A percentile compares a stretch with the other conserved stretches of the same genome.
Conservation (phyloP, 2,888 invertebrate species). For the Philereme transversata region DNA sequence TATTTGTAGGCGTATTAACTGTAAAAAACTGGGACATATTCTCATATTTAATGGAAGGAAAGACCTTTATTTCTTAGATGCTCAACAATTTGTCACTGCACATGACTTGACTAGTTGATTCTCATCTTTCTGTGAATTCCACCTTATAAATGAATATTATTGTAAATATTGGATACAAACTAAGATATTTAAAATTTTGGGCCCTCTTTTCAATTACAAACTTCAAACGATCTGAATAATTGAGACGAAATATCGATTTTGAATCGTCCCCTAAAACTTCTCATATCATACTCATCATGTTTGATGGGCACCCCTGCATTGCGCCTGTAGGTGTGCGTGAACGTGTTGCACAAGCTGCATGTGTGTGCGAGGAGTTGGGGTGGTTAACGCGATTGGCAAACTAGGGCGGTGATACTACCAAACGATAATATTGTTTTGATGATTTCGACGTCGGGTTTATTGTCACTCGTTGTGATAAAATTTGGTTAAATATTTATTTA, state of each 20-base stretch:
- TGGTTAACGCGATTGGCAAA: conserved; percentile 64
- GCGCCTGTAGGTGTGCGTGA: conserved; percentile 46
- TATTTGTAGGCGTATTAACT: background rate
- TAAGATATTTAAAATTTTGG: background rate
- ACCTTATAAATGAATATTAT: background rate
- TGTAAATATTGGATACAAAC: too few relatives aligned
- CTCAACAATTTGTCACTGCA: background rate
- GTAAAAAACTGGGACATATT: background rate
- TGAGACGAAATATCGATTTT: conserved; percentile 34
- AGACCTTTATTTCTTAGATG: too few relatives aligned
- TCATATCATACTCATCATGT: conserved; percentile 30
- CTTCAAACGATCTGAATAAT: conserved; percentile 5
- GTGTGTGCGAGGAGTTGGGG: conserved; percentile 59
- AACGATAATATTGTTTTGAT: conserved; percentile 38
- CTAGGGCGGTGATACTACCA: conserved; percentile 62
- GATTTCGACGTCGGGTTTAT: background rate
- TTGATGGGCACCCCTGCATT: conserved; percentile 51
- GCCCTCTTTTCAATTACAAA: conserved; percentile 6
- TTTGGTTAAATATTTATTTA: background rate
- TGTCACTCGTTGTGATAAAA: background rate
- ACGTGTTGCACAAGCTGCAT: conserved; percentile 57
- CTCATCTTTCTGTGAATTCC: background rate
- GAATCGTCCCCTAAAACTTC: conserved; percentile 34
- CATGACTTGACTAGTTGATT: background rate
- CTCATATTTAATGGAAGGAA: too few relatives aligned